phyloP scores from a whole-genome alignment of 2,797 vertebrate species.

The Gallinago nigripennis region DNA sequence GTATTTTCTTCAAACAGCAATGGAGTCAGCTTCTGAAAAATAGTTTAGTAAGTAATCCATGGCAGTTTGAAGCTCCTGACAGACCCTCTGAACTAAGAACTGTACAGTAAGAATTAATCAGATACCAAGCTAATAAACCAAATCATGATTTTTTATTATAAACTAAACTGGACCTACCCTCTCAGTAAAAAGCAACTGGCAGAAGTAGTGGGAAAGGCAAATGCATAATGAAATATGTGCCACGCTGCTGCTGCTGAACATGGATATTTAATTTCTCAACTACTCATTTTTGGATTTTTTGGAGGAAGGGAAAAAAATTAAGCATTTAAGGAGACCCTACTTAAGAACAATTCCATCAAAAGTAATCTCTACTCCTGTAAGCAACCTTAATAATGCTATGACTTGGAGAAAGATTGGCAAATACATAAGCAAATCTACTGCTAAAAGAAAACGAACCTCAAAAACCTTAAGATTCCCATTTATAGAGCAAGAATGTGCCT shows the following conservation, averaged over 20 bases:
- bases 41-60: not conserved
- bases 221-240: not conserved
- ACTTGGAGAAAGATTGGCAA: not conserved
- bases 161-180: not conserved
- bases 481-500: not conserved
- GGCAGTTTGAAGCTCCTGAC: not conserved
- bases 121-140: not conserved
- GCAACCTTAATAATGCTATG: not conserved
- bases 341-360: not conserved
- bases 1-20: not conserved
- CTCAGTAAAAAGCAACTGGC: not conserved
- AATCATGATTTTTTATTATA: not conserved
- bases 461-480: not conserved
- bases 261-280: not conserved
- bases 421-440: not conserved
- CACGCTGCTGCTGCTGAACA: not conserved
- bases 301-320: not conserved
- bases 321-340: not conserved
- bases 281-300: accelerated
- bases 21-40: not conserved
- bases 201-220: not conserved
- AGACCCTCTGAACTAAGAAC: not conserved
- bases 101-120: not conserved
- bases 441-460: not conserved
- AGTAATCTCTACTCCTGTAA: not conserved